Conservation (phyloP, 2,888 invertebrate species). For the Microctonus brassicae region DNA sequence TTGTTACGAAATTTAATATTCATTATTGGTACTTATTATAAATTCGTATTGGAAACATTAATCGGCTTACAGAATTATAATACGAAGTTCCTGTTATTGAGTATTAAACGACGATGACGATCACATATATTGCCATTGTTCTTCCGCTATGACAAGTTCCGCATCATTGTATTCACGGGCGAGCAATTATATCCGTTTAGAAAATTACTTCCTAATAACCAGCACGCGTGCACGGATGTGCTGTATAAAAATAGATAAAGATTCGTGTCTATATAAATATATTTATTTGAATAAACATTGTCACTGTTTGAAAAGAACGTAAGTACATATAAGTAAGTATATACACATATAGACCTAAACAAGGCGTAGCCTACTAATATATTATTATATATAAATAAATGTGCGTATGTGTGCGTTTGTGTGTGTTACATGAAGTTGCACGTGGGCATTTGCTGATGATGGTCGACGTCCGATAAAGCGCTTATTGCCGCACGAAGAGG, state of each 20-base stretch:
- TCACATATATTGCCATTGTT: slow-evolving; percentile 1
- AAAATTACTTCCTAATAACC: slow-evolving; percentile 40
- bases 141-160: slow-evolving; percentile 55
- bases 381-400: neutral
- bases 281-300: neutral
- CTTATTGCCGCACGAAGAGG: slow-evolving; percentile 44
- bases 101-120: neutral
- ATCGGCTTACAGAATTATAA: slow-evolving; percentile 29
- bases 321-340: neutral
- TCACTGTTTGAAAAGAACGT: neutral
- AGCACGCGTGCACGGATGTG: slow-evolving; percentile 58
- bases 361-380: neutral
- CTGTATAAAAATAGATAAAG: slow-evolving; percentile 47
- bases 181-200: slow-evolving; percentile 65
- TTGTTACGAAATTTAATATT: neutral
- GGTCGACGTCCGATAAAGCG: slow-evolving; percentile 44
- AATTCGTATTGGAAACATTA: neutral
- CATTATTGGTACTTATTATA: neutral
- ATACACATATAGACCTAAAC: neutral
- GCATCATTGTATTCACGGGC: slow-evolving; percentile 61
- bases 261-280: slow-evolving; percentile 1
- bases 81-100: neutral
- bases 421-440: slow-evolving; percentile 16
- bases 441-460: slow-evolving; percentile 38
- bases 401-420: too few relatives aligned